Conservation (phyloP, 2,797 vertebrate genomes). For the Botia kubotai region DNA sequence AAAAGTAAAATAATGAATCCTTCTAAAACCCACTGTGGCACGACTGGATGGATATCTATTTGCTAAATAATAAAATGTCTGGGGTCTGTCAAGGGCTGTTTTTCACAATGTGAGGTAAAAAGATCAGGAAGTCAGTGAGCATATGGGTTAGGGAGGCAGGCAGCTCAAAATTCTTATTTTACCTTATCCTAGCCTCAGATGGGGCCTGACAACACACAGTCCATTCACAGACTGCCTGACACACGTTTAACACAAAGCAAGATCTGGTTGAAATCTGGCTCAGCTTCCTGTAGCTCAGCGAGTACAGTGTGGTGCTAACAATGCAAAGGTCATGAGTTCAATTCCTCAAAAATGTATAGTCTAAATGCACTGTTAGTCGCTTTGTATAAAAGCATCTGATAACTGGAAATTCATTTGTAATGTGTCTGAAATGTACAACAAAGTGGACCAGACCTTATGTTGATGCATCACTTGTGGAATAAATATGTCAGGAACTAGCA, state of each 20-base stretch:
- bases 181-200: not conserved
- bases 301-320: not conserved
- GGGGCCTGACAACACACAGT: no score
- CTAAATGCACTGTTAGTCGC: no score
- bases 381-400: no score
- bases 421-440: no score
- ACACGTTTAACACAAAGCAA: no score
- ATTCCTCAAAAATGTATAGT: not conserved
- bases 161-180: conserved; percentile 8
- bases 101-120: conserved; percentile 27
- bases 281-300: not conserved
- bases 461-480: not conserved
- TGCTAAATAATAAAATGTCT: conserved; percentile 45
- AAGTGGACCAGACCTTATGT: not conserved
- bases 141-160: not conserved
- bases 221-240: no score
- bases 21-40: not conserved
- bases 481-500: not conserved
- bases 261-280: not conserved
- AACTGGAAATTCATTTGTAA: no score
- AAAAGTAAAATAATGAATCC: not conserved
- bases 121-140: conserved; percentile 17
- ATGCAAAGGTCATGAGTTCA: not conserved
- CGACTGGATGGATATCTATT: conserved; percentile 5
- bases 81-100: not conserved